Conservation (phyloP, 2,888 invertebrate genomes). For the Drosophila peninsularis region DNA sequence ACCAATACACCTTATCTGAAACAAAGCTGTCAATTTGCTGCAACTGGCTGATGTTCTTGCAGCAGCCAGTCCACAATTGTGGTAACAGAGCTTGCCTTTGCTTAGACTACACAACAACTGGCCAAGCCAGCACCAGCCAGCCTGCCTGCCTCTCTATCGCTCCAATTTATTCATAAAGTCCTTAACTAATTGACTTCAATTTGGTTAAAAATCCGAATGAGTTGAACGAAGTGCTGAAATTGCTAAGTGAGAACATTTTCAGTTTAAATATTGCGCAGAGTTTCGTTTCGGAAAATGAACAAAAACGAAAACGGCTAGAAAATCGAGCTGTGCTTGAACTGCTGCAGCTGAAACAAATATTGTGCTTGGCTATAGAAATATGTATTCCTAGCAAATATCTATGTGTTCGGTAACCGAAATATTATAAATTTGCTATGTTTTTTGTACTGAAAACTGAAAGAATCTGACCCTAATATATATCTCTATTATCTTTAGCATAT, state of each 20-base stretch:
- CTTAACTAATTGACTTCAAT: constrained; percentile 4
- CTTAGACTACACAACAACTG: neutral
- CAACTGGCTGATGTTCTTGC: neutral
- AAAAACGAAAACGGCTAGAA: no score
- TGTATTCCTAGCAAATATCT: no score
- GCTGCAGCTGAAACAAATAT: no score
- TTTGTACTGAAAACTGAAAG: no score
- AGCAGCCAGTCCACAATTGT: constrained; percentile 15
- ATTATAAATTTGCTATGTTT: no score
- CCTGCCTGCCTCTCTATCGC: neutral
- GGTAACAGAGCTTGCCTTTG: constrained; percentile 7
- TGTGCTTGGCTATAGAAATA: no score
- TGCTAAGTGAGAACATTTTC: constrained; percentile 3
- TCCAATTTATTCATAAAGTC: constrained; percentile 10
- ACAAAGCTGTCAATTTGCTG: constrained; percentile 51
- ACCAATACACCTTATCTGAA: constrained; percentile 15
- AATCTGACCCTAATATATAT: no score
- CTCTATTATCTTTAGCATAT: no score
- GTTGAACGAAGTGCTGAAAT: neutral
- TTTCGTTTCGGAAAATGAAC: no score
- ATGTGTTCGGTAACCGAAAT: no score
- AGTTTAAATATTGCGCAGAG: neutral
- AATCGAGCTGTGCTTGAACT: no score
- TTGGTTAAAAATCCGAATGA: neutral
- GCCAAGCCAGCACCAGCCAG: no score